A percentile compares a stretch with the other conserved stretches of the same genome.
Conservation (phyloP, 2,797 vertebrate species). For the Poecilia gillii region DNA sequence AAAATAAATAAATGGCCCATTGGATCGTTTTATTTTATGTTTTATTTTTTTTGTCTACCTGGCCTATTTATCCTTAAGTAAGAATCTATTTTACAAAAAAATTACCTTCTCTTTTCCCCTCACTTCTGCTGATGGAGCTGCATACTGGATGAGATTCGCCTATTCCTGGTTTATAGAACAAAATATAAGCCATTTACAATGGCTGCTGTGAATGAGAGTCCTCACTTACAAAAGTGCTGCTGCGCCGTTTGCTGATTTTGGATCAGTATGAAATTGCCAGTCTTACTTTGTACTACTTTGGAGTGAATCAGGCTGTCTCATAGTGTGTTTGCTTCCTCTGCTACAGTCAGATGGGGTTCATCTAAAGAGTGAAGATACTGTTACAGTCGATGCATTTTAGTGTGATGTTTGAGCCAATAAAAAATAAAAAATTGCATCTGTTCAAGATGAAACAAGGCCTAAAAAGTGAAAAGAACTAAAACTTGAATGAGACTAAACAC, state of each 20-base stretch:
- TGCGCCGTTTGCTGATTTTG: neutral
- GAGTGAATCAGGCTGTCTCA: neutral
- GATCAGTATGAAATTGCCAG: neutral
- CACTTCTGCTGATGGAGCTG: slow-evolving; percentile 13
- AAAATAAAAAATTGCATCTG: too few relatives aligned
- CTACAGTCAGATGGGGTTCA: neutral
- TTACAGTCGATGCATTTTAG: too few relatives aligned
- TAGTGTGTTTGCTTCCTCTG: slow-evolving; percentile 8
- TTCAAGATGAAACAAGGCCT: neutral
- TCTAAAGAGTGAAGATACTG: neutral
- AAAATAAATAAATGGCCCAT: slow-evolving; percentile 22
- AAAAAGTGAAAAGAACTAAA: neutral
- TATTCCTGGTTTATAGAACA: neutral
- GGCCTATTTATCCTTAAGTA: slow-evolving; percentile 18
- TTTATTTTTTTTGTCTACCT: slow-evolving; percentile 26
- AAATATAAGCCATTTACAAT: slow-evolving; percentile 14
- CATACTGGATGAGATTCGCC: slow-evolving; percentile 11
- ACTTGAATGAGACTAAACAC: neutral
- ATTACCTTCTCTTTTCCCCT: neutral
- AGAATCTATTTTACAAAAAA: slow-evolving; percentile 25
- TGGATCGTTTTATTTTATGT: slow-evolving; percentile 1
- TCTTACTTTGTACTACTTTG: neutral
- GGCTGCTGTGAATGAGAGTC: slow-evolving; percentile 7
- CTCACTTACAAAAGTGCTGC: neutral
- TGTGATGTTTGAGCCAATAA: too few relatives aligned